Percentiles rank a stretch among this genome's conserved stretches.
Conservation (phyloP, 2,797 vertebrate species). For the Mallotus villosus region DNA sequence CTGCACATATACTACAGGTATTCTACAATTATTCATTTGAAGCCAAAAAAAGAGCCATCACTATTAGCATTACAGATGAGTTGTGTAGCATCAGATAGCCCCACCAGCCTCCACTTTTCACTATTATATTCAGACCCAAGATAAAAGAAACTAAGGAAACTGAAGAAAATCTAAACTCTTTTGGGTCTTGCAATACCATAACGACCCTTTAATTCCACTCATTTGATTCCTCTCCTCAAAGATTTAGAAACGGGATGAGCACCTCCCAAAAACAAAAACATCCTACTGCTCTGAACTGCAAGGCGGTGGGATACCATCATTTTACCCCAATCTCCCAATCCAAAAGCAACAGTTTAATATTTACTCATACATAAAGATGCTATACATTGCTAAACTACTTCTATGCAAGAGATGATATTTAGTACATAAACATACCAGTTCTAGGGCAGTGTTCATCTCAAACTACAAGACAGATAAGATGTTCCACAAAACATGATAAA, state of each 20-base stretch:
- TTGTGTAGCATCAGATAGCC: conserved; percentile 80
- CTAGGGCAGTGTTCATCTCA: conserved; percentile 82
- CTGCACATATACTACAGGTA: conserved; percentile 96
- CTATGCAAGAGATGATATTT: conserved; percentile 74
- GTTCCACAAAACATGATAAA: conserved; percentile 78
- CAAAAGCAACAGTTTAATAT: conserved; percentile 79
- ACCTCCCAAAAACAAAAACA: conserved; percentile 33
- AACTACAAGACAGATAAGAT: conserved; percentile 72
- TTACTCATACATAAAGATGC: conserved; percentile 88
- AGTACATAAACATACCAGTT: conserved; percentile 68
- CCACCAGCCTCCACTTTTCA: conserved; percentile 63
- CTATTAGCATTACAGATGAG: conserved; percentile 90
- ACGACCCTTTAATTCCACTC: conserved; percentile 50
- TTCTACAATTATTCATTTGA: conserved; percentile 89
- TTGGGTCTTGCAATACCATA: conserved; percentile 35
- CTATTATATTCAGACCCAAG: conserved; percentile 57
- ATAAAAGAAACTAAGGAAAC: conserved; percentile 18
- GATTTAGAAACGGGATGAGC: conserved; percentile 49
- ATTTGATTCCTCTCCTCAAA: conserved; percentile 47
- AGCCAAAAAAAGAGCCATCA: conserved; percentile 82
- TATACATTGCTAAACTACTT: conserved; percentile 77
- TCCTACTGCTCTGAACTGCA: conserved; percentile 47
- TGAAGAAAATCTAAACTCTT: conserved; percentile 47
- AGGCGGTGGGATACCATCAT: conserved; percentile 57
- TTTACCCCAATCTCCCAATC: conserved; percentile 52